Evolutionary conservation across 2,888 invertebrate genomes (phyloP).

Genomic region (Heliconius aoede): DNA sequence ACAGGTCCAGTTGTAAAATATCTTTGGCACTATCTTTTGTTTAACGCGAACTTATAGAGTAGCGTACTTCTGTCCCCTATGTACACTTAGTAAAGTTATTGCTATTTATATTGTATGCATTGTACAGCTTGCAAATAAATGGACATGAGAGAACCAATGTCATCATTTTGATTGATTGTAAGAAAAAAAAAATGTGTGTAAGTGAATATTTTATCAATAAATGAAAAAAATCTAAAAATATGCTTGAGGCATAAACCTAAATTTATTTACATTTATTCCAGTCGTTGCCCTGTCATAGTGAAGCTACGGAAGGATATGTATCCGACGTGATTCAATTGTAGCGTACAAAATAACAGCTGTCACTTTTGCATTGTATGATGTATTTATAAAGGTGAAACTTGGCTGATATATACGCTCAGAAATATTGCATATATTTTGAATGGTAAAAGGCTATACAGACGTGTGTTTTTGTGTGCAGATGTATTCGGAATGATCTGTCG

Average conservation of each 20-base stretch:
- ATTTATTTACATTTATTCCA: not conserved
- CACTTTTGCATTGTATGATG: slow-evolving; percentile 3
- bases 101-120: not conserved
- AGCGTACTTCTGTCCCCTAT: slow-evolving; percentile 8
- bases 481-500: not conserved
- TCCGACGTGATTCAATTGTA: slow-evolving; percentile 33
- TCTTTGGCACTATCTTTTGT: slow-evolving; percentile 23
- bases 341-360: slow-evolving; percentile 32
- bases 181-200: too few species aligned
- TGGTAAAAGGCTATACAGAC: not conserved
- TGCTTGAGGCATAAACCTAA: not conserved
- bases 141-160: too few species aligned
- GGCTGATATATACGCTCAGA: not conserved
- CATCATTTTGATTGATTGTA: too few species aligned
- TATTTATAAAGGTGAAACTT: slow-evolving; percentile 14
- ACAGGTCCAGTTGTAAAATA: slow-evolving; percentile 12
- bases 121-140: not conserved
- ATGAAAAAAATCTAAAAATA: not conserved
- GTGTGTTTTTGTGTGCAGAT: not conserved
- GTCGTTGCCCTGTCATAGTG: slow-evolving; percentile 1
- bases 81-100: slow-evolving; percentile 11
- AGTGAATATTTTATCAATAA: too few species aligned
- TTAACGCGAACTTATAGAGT: slow-evolving; percentile 19
- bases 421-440: not conserved
- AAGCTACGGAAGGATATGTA: slow-evolving; percentile 11